A percentile compares a stretch with the other conserved stretches of the same genome.
Conservation (phyloP, 30 jellyfish, hydroid and myxozoan genomes). For the Turritopsis dohrnii region DNA sequence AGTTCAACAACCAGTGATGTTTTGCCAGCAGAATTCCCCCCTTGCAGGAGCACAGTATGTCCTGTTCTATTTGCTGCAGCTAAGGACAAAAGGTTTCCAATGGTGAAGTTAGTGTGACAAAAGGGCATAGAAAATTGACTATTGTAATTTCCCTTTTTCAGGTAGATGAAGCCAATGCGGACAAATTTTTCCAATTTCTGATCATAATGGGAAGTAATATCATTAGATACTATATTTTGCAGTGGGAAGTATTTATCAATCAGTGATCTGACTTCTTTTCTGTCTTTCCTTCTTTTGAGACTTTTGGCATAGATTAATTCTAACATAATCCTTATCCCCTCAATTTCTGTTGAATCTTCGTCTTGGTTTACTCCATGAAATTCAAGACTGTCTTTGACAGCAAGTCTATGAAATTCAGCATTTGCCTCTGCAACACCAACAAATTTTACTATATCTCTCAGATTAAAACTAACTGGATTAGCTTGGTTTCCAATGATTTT, state of each 20-base stretch:
- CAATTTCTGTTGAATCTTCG: slow-evolving; percentile 1
- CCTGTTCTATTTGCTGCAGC: slow-evolving; percentile 20
- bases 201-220: not conserved
- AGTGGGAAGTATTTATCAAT: slow-evolving; percentile 2
- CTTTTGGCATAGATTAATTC: slow-evolving; percentile 6
- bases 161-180: slow-evolving; percentile 10
- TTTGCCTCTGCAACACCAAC: not conserved
- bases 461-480: slow-evolving; percentile 5
- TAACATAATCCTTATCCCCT: slow-evolving; percentile 12
- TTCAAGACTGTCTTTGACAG: not conserved
- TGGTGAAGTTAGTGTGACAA: not conserved
- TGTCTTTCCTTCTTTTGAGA: not conserved
- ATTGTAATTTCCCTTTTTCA: slow-evolving; percentile 7
- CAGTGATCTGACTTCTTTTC: not conserved
- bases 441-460: slow-evolving; percentile 10
- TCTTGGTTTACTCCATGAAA: not conserved
- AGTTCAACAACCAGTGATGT: slow-evolving; percentile 15
- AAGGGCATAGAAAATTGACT: not conserved
- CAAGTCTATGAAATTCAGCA: slow-evolving; percentile 21
- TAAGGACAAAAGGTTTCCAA: not conserved
- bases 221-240: not conserved
- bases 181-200: not conserved
- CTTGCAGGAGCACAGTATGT: slow-evolving; percentile 11
- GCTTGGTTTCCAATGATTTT: not conserved
- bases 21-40: slow-evolving; percentile 20